Evolutionary conservation across 2,888 invertebrate genomes (phyloP).

Genomic region (Acrobasis suavella): DNA sequence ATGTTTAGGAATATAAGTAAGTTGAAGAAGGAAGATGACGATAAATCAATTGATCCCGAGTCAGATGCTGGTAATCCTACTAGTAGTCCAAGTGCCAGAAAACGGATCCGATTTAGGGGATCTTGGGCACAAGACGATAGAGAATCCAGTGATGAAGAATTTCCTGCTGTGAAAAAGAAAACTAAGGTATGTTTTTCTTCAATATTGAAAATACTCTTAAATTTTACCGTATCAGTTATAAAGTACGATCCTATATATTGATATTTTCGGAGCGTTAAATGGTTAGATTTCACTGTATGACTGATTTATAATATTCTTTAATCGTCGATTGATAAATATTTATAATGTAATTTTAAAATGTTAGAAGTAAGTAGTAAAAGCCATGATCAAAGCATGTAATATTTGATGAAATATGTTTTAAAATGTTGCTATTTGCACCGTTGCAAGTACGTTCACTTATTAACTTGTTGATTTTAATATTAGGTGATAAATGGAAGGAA

Average conservation of each 20-base stretch:
- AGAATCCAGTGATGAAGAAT: slow-evolving; percentile 69
- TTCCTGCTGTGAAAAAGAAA: slow-evolving; percentile 57
- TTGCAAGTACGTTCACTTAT: slow-evolving; percentile 31
- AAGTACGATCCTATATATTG: too few relatives aligned
- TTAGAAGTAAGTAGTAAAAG: too few relatives aligned
- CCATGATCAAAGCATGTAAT: not conserved
- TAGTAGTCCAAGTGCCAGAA: slow-evolving; percentile 57
- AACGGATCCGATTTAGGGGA: slow-evolving; percentile 65
- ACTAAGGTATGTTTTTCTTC: slow-evolving; percentile 54
- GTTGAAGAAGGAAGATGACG: slow-evolving; percentile 72
- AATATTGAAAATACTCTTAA: not conserved
- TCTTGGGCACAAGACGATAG: slow-evolving; percentile 59
- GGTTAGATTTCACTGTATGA: too few relatives aligned
- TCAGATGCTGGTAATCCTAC: slow-evolving; percentile 62
- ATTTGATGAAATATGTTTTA: not conserved
- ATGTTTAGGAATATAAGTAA: slow-evolving; percentile 27
- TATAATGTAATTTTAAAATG: too few relatives aligned
- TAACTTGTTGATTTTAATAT: slow-evolving; percentile 50
- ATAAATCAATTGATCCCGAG: slow-evolving; percentile 62
- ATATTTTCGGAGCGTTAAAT: too few relatives aligned
- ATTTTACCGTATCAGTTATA: too few relatives aligned
- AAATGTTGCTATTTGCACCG: slow-evolving; percentile 21
- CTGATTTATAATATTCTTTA: too few relatives aligned
- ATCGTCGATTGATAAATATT: too few relatives aligned
- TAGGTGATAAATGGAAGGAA: slow-evolving; percentile 63